Evolutionary conservation across 2,797 vertebrate genomes (phyloP), one percentile per base, ranked within the genome.

Genomic region (Chiroxiphia lanceolata): DNA sequence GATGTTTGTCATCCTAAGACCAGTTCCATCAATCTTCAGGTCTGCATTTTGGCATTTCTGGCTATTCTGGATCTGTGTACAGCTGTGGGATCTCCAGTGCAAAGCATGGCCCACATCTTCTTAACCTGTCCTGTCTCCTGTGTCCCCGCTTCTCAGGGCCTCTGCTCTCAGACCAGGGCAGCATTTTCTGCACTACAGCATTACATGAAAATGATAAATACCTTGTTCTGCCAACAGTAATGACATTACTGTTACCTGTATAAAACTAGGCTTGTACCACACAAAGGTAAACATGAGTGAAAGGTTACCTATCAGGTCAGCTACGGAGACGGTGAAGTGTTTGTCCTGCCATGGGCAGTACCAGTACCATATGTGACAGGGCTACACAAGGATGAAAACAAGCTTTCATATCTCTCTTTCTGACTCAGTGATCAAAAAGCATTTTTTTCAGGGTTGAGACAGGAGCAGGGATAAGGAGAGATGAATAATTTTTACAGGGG

Each of bases 171-270:
- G 9, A 17, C 33, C 6, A 17, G 44, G 15, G 4, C 25, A 34
- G 4, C 3, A 0, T 68, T 67, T 86, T 50, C 19, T 78, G 22
- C 4, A 3, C n/a, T 69, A 3, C 1, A 4, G 19, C 26, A 21
- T 26, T 33, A 5, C 59, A 36, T n/a, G 54, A 65, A 27, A 76
- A 45, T 18, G 22, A 15, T 19, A 44, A 71, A 53, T 38, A 17
- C 1, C 3, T 36, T 5, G 3, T 81, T 65, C 14, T 53, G 38
- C 11, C 9, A 27, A 7, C 4, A 36, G 0, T 3, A 56, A 13
- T 8, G 3, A 4, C 10, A 48, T 40, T 69, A 12, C 11, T 31
- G 4, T 23, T 72, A 5, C 0, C n/a, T 23, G 0, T 25, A 4
- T 61, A n/a, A 48, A 76, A 56, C 22, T 11, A 29, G 11, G 22